Percentiles rank a stretch among this genome's conserved stretches.
phyloP scores from a whole-genome alignment of 2,113 vertebrate genomes.

The Gnathonemus longibarbis region DNA sequence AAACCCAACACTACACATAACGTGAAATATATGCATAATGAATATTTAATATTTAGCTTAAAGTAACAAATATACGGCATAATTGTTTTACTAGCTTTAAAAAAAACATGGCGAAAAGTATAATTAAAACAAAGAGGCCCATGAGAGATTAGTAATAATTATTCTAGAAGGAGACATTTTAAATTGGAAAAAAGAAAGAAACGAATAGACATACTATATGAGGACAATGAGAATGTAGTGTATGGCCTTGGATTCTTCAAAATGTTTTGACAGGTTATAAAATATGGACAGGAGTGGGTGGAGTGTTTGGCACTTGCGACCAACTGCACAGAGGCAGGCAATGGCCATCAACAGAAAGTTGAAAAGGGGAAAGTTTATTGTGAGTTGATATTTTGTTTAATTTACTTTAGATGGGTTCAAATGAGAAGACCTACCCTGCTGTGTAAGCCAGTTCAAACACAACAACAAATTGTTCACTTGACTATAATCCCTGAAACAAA shows the following conservation, averaged over 20 bases:
- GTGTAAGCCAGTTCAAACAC: constrained; percentile 4
- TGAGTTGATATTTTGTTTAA: constrained; percentile 1
- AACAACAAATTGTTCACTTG: constrained; percentile 9
- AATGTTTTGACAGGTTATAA: background rate
- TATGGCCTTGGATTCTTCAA: background rate
- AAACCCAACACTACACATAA: background rate
- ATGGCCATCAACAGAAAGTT: background rate
- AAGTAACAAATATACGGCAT: background rate
- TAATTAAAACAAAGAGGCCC: background rate
- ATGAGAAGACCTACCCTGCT: background rate
- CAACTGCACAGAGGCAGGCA: background rate
- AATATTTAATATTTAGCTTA: background rate
- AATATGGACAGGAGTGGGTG: background rate
- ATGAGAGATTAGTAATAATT: background rate
- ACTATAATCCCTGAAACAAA: background rate
- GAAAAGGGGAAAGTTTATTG: background rate
- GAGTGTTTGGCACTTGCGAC: background rate
- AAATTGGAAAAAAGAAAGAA: background rate
- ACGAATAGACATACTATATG: background rate
- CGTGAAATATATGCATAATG: background rate
- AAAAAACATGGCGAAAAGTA: background rate
- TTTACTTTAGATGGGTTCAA: background rate
- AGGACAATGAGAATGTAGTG: background rate
- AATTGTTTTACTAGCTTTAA: background rate
- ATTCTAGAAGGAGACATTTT: background rate